Conservation (phyloP, 2,113 vertebrate genomes). For the Numenius arquata region DNA sequence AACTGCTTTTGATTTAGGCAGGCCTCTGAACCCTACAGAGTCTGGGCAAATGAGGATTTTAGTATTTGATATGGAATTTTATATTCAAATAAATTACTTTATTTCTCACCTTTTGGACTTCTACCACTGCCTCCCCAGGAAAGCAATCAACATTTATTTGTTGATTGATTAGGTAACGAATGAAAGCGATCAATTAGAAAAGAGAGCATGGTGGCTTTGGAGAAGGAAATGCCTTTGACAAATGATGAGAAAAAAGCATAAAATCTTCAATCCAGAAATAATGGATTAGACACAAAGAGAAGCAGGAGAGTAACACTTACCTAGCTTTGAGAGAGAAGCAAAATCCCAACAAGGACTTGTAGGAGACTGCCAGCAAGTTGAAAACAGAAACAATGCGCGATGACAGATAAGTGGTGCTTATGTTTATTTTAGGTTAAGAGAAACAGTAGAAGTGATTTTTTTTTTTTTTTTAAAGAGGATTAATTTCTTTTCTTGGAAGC, state of each 20-base stretch:
- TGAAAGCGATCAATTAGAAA: background rate
- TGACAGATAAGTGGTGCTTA: background rate
- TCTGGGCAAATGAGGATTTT: background rate
- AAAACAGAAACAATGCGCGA: background rate
- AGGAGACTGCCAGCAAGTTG: background rate
- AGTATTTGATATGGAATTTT: background rate
- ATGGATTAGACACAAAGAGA: background rate
- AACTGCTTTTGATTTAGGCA: background rate
- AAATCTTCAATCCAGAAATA: background rate
- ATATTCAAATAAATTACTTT: background rate
- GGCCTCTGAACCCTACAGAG: background rate
- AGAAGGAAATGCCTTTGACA: slow-evolving; percentile 16
- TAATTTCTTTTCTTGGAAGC: slow-evolving; percentile 1
- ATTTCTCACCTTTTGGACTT: background rate
- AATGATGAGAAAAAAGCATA: background rate
- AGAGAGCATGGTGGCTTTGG: background rate
- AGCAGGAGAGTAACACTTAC: background rate
- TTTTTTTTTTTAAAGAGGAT: background rate
- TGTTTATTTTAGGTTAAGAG: slow-evolving; percentile 11
- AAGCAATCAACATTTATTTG: background rate
- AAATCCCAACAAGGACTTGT: background rate
- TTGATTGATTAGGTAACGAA: slow-evolving; percentile 17
- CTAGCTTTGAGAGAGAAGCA: background rate
- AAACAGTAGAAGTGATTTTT: background rate
- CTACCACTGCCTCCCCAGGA: background rate